These are phyloP conservation scores for Stigmatopora nigra DNA, from an alignment of 2,113 vertebrate species.

Conservation along the genomic window DNA sequence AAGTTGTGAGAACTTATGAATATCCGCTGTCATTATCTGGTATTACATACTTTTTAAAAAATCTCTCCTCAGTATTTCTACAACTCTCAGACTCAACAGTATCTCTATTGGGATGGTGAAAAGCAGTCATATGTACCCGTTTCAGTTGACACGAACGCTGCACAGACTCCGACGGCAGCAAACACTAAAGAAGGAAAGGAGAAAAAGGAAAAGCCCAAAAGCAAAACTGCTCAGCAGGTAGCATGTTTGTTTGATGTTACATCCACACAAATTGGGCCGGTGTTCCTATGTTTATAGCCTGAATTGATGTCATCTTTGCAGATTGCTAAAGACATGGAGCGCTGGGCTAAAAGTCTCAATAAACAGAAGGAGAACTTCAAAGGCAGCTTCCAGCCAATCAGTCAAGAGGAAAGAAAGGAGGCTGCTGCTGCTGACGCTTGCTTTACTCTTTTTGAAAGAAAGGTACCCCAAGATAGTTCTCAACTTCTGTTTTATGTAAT, in stretches of 20 bases:
- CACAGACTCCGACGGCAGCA: slow-evolving; percentile 5
- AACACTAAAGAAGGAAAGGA: slow-evolving; percentile 74
- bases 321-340: slow-evolving; percentile 99
- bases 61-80: slow-evolving; percentile 85
- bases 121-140: slow-evolving; percentile 91
- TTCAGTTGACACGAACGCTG: slow-evolving; percentile 26
- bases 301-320: slow-evolving; percentile 42
- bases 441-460: slow-evolving; percentile 94
- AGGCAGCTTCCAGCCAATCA: slow-evolving; percentile 90
- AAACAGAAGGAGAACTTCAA: slow-evolving; percentile 98
- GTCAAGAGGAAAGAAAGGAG: slow-evolving; percentile 88
- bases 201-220: slow-evolving; percentile 97
- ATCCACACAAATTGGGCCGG: background rate
- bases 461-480: slow-evolving; percentile 67
- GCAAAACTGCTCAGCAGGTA: slow-evolving; percentile 98
- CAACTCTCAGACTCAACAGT: slow-evolving; percentile 94
- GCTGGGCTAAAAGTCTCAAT: slow-evolving; percentile 98
- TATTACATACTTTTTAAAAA: background rate
- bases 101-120: slow-evolving; percentile 95
- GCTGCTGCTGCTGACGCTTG: slow-evolving; percentile 94
- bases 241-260: background rate
- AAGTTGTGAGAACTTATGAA: background rate
- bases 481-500: background rate
- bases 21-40: background rate
- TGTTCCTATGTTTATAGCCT: background rate